Evolutionary conservation across 1,140 invertebrate genomes (phyloP), one percentile per base, ranked within the genome.

Genomic region (honey bee (Apis mellifera)): DNA sequence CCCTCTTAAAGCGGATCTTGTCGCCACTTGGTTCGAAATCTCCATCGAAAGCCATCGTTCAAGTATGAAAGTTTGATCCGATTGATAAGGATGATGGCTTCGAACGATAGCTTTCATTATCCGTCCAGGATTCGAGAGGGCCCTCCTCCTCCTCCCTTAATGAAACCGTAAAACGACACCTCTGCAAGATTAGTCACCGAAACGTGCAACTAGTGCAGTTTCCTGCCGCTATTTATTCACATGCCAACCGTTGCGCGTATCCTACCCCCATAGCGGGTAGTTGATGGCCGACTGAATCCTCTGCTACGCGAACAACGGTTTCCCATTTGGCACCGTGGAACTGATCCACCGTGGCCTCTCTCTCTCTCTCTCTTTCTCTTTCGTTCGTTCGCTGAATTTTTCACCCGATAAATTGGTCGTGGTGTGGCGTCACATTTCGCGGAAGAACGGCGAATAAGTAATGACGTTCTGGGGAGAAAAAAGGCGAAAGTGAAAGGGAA

Each of bases 311-410:
- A 88, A 91, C 91, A 91, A 89, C 90, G 89, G 79, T 92, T 92
- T 91, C 90, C 90, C 91, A 91, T 92, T 92, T 92, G 91, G 88
- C 86, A 78, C 65, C 85, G 76, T 82, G 80, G 87, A 86, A 86
- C 80, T 73, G 77, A 84, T 75, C 84, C 80, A 66, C 52, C 77
- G 59, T 78, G 70, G 80, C 75, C 26, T 32, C 32, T 32, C 32
- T 32, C 32, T 84, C 88, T 84, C 85, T 73, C 32, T 75, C 32
- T 7, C 5, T 42, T 5, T 42, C 5, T 42, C 32, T 0, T 7
- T 42, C 32, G 32, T 42, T 42, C 32, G 5, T 42, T 42, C 32
- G 64, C 65, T 90, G 84, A 90, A 91, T 90, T 91, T 92, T 92
- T 90, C 84, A 90, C 84, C 75, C 86, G 84, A 90, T 91, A 91